A percentile compares a stretch with the other conserved stretches of the same genome.
Evolutionary conservation across 2,797 vertebrate species (phyloP).

Genomic region (Kryptolebias ocellatus): DNA sequence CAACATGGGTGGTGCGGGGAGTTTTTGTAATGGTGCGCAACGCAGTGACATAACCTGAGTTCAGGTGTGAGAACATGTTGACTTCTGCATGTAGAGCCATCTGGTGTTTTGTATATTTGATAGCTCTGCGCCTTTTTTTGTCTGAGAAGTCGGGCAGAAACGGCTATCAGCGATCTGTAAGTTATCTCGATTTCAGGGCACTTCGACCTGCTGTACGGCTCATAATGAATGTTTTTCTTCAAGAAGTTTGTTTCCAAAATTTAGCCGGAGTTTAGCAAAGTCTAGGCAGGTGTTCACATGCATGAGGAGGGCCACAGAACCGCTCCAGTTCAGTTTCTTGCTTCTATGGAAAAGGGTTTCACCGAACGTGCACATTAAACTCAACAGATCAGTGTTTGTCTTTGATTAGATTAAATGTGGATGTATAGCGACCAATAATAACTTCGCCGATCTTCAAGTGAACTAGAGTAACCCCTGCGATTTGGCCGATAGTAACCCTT

Average conservation of each 20-base stretch:
- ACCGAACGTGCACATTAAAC: neutral
- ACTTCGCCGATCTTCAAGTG: slow-evolving; percentile 23
- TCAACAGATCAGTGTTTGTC: neutral
- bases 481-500: slow-evolving; percentile 73
- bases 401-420: neutral
- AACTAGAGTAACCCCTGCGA: slow-evolving; percentile 65
- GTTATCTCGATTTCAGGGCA: slow-evolving; percentile 24
- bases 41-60: neutral
- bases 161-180: slow-evolving; percentile 17
- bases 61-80: slow-evolving; percentile 1
- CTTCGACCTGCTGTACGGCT: neutral
- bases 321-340: too few species aligned
- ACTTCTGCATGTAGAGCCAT: neutral
- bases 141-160: slow-evolving; percentile 4
- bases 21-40: too few species aligned
- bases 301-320: neutral
- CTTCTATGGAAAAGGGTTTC: neutral
- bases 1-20: neutral
- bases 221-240: neutral
- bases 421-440: slow-evolving; percentile 4
- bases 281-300: slow-evolving; percentile 4
- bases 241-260: neutral
- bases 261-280: slow-evolving; percentile 11
- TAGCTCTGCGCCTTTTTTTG: slow-evolving; percentile 4
- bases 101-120: slow-evolving; percentile 36